Evolutionary conservation across 2,888 invertebrate species (phyloP).

Genomic region (Lampropteryx suffumata): DNA sequence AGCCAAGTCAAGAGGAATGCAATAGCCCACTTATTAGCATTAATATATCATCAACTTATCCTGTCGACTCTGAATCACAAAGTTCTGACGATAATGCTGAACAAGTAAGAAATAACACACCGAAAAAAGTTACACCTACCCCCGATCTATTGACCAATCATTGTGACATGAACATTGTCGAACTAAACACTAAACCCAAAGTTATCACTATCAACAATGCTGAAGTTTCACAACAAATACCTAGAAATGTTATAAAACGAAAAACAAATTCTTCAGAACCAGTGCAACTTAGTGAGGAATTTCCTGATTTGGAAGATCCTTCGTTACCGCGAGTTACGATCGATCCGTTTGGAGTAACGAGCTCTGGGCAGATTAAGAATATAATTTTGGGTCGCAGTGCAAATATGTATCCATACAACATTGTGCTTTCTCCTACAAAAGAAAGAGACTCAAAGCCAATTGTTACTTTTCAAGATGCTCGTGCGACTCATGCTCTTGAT

Average conservation of each 20-base stretch:
- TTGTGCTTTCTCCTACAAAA: constrained; percentile 65
- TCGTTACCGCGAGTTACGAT: constrained; percentile 59
- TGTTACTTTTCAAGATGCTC: constrained; percentile 60
- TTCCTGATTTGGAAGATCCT: constrained; percentile 61
- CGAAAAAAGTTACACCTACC: constrained; percentile 57
- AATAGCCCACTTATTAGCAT: constrained; percentile 81
- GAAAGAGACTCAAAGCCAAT: constrained; percentile 57
- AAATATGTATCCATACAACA: constrained; percentile 71
- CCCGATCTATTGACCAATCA: constrained; percentile 84
- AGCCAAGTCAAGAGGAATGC: constrained; percentile 46
- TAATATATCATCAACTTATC: constrained; percentile 82
- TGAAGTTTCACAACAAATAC: constrained; percentile 2
- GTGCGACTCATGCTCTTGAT: constrained; percentile 29
- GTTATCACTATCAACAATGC: neutral
- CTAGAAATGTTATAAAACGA: constrained; percentile 1
- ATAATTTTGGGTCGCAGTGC: constrained; percentile 69
- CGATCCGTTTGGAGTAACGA: constrained; percentile 38
- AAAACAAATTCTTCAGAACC: constrained; percentile 23
- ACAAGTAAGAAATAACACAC: constrained; percentile 43
- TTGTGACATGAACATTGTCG: constrained; percentile 27
- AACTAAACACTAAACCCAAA: constrained; percentile 31
- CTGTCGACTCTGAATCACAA: constrained; percentile 66
- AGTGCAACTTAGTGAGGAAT: constrained; percentile 47
- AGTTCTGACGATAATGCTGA: constrained; percentile 75
- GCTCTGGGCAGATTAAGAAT: constrained; percentile 58